Conservation (phyloP, 2,797 vertebrate genomes). For the Rhadinocentrus ornatus region DNA sequence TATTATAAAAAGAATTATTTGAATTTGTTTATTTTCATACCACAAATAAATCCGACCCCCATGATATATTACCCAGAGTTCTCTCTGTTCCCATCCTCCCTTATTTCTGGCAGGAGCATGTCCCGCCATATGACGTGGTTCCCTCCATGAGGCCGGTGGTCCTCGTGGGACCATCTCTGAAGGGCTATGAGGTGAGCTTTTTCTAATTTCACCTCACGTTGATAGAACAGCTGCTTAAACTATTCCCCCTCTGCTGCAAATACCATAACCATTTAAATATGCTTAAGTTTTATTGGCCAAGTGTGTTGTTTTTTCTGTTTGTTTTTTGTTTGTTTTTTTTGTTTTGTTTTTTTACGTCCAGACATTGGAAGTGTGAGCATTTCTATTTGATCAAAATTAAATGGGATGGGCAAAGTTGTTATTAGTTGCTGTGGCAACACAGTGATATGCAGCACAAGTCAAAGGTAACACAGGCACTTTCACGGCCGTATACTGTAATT, state of each 20-base stretch:
- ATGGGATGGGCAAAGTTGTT: not conserved
- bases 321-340: not conserved
- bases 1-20: not conserved
- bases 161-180: slow-evolving; percentile 95
- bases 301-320: not conserved
- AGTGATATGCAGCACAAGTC: no score
- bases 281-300: not conserved
- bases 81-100: slow-evolving; percentile 27
- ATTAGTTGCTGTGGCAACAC: not conserved
- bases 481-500: no score
- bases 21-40: slow-evolving; percentile 1
- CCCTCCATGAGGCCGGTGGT: slow-evolving; percentile 97
- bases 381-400: not conserved
- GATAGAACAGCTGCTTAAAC: slow-evolving; percentile 8
- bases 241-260: not conserved
- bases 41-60: not conserved
- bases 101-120: slow-evolving; percentile 85
- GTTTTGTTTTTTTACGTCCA: not conserved
- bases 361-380: not conserved
- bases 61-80: not conserved
- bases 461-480: not conserved
- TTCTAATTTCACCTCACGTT: slow-evolving; percentile 43
- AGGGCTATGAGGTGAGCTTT: slow-evolving; percentile 92
- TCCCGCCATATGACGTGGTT: slow-evolving; percentile 95
- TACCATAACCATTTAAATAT: not conserved